Evolutionary conservation across 2,113 vertebrate species (phyloP).

Genomic region (Bambusicola thoracicus): DNA sequence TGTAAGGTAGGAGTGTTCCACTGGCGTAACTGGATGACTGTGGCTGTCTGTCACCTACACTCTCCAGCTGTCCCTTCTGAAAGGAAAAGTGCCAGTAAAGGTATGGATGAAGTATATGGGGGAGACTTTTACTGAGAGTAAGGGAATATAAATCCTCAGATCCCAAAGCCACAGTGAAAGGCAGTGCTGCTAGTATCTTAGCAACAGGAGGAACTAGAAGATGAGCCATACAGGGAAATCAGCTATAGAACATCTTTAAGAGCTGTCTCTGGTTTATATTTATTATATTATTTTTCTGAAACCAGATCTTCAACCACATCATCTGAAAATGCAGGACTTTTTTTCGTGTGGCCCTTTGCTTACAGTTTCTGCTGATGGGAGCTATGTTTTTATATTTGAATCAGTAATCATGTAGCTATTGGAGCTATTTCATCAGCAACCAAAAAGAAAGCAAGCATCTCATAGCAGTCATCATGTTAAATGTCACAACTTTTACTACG

Average conservation of each 20-base stretch:
- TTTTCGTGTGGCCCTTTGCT: neutral
- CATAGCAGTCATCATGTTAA: neutral
- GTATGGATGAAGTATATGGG: neutral
- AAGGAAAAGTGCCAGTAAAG: neutral
- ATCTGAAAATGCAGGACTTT: neutral
- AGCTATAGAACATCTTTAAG: neutral
- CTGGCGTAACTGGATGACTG: neutral
- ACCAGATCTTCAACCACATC: neutral
- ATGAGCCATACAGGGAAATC: constrained; percentile 8
- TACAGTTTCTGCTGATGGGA: neutral
- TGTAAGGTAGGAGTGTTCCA: neutral
- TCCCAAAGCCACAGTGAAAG: neutral
- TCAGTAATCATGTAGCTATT: neutral
- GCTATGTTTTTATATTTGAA: neutral
- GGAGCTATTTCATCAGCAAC: neutral
- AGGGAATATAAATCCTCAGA: neutral
- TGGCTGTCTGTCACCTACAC: neutral
- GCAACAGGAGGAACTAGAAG: constrained; percentile 39
- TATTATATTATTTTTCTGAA: neutral
- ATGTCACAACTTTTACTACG: neutral
- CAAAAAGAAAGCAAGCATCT: neutral
- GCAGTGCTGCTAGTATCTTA: constrained; percentile 33
- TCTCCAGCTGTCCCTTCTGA: neutral
- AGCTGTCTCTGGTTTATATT: neutral
- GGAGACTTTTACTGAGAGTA: neutral